Evolutionary conservation across 2,113 vertebrate species (phyloP), one percentile per base, ranked within the genome.

Genomic region (Psilopsiagon aurifrons): DNA sequence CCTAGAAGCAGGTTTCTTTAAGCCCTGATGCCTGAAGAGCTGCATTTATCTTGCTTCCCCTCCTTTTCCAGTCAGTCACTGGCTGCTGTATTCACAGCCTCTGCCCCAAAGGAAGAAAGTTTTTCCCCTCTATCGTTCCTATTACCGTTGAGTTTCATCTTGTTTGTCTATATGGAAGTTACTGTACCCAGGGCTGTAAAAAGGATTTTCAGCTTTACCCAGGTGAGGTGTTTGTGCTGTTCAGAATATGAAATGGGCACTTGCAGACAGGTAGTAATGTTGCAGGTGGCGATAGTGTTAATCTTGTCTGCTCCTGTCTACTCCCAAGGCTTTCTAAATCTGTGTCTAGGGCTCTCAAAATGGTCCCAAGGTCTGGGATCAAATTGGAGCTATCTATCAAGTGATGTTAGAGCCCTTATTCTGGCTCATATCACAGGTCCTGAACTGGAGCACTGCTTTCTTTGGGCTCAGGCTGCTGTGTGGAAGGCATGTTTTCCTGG

Each of bases 71-170:
- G 54, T 52, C 75, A 67, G 39, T 64, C 37, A 43, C 69, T 90
- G 68, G 79, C 73, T 95, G 76, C 69, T 86, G 47, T 9, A 41
- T 35, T 76, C 78, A 67, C 25, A 80, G 70, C n/a, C 78, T 83
- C 37, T 88, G 83, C 85, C 90, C 92, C 83, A 83, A 79, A 95
- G 86, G 81, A 85, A 91, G 81, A 95, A 82, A 0, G 0, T n/a
- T 78, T 41, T 52, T 31, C 86, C 37, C 24, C 52, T 94, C 83
- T 73, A 78, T 89, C 62, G 73, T 86, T 90, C 76, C 83, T 81
- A 86, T 88, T 95, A 83, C 88, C 73, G 86, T 95, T 81, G 96
- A 90, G 85, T 91, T 97, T 55, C 85, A 95, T 95, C 94, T 97
- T 91, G 85, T 90, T 97, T 69, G 95, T 68, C 93, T 95, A 0